Base-by-base conservation (phyloP, 1,140 invertebrate species). In the Ceratina japonica region DNA sequence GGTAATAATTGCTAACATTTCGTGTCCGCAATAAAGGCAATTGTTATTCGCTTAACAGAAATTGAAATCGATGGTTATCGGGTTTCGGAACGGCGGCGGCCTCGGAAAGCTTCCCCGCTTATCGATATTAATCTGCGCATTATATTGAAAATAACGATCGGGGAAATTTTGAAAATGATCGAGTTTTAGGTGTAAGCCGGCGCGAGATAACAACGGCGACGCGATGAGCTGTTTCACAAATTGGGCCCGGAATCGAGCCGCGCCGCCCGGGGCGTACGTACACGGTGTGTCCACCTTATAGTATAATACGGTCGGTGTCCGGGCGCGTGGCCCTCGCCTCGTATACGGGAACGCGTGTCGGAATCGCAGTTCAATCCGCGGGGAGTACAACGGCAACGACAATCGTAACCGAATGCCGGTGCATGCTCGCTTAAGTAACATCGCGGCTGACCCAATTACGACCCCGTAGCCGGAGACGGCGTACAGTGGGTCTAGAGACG, bases 361-460 rank as follows among this genome's bases (percentile, higher is more conserved):
- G 62, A 72, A 74, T 79, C 75, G 70, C 51, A 58, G 75, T 74
- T 71, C 80, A 69, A 82, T 82, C 79, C 69, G 65, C 18, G 20
- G 80, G 66, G 80, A 84, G 24, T 79, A 74, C 71, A 70, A n/a
- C 64, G 64, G 75, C 52, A 75, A 81, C 81, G 76, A 82, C 82
- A 84, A 86, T 86, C 69, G 79, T 61, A 75, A 75, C 74, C 77
- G 75, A 83, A 81, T 74, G 78, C 44, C 22, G 54, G 77, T 81
- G 80, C 84, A 84, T 72, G 82, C 75, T 76, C 79, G 62, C 84
- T 84, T 76, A 84, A 84, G 82, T 71, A 84, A 70, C 73, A 68
- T 81, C 52, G 54, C 52, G 65, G 74, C 70, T 82, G 84, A 86
- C 84, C 82, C 84, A 86, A 86, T 86, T 86, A 80, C 73, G 5